A percentile compares a stretch with the other conserved stretches of the same genome.
These are phyloP conservation scores for Lymantria dispar DNA, from an alignment of 2,888 invertebrate species.

Conservation along the genomic window DNA sequence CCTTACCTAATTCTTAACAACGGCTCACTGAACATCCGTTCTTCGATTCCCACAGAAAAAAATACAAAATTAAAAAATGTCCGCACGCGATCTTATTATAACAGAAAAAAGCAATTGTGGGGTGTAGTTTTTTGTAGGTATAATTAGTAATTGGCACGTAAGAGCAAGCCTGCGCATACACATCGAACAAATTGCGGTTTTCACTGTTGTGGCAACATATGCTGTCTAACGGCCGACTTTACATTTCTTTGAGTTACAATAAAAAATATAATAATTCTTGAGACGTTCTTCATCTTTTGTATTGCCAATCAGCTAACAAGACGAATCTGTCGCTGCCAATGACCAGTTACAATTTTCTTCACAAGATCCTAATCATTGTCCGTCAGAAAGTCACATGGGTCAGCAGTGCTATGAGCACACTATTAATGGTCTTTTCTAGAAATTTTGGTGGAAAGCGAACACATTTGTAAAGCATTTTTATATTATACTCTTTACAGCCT, in stretches of 20 bases:
- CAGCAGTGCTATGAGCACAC: too few relatives aligned
- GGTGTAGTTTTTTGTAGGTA: slow-evolving; percentile 47
- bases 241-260: neutral
- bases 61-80: slow-evolving; percentile 5
- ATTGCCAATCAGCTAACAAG: too few relatives aligned
- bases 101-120: slow-evolving; percentile 28
- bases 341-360: too few relatives aligned
- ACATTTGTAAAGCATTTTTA: too few relatives aligned
- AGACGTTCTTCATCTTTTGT: too few relatives aligned
- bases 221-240: slow-evolving; percentile 21
- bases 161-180: slow-evolving; percentile 41
- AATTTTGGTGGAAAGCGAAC: too few relatives aligned
- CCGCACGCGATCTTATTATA: slow-evolving; percentile 33
- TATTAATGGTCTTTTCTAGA: too few relatives aligned
- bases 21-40: slow-evolving; percentile 11
- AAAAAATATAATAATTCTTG: neutral
- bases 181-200: slow-evolving; percentile 35
- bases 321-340: too few relatives aligned
- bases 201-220: slow-evolving; percentile 23
- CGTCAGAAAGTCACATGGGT: too few relatives aligned
- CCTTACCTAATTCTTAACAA: neutral
- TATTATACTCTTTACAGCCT: too few relatives aligned
- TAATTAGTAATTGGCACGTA: slow-evolving; percentile 73
- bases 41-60: slow-evolving; percentile 6
- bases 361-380: too few relatives aligned